Conservation (phyloP, 2,888 invertebrate species). For the Phymatocera aterrima region DNA sequence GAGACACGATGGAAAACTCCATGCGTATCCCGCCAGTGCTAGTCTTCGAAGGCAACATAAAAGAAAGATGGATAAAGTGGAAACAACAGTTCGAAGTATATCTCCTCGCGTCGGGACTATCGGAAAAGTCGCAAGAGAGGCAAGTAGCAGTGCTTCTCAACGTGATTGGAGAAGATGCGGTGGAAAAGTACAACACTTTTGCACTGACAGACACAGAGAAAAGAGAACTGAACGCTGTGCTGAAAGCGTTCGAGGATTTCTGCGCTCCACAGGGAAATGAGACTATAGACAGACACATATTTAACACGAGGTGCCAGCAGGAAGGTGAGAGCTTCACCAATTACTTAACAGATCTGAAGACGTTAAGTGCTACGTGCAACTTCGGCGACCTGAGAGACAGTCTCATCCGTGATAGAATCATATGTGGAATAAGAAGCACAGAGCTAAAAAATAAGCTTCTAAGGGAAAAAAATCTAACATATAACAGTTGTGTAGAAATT, state of each 20-base stretch:
- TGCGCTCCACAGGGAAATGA: constrained; percentile 52
- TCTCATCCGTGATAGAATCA: constrained; percentile 56
- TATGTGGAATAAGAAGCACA: constrained; percentile 54
- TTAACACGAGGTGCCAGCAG: constrained; percentile 52
- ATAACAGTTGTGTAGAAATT: constrained; percentile 51
- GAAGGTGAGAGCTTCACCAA: constrained; percentile 53
- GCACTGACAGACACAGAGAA: no score
- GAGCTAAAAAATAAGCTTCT: constrained; percentile 54
- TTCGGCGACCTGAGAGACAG: constrained; percentile 55
- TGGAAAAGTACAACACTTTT: constrained; percentile 59
- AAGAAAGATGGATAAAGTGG: no score
- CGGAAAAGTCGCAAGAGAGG: constrained; percentile 51
- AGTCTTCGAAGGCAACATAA: no score
- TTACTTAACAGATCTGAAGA: no score
- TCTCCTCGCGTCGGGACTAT: constrained; percentile 55
- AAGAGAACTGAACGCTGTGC: constrained; percentile 51
- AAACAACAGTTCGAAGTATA: constrained; percentile 57
- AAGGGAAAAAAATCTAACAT: constrained; percentile 52
- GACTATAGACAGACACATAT: constrained; percentile 56
- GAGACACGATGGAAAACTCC: no score
- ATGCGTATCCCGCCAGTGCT: no score
- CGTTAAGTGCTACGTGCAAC: constrained; percentile 52
- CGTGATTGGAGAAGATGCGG: constrained; percentile 57
- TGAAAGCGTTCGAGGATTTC: constrained; percentile 53
- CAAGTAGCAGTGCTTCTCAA: constrained; percentile 59